A percentile compares a stretch with the other conserved stretches of the same genome.
Conservation (phyloP, 2,113 vertebrate genomes). For the Percina caprodes region DNA sequence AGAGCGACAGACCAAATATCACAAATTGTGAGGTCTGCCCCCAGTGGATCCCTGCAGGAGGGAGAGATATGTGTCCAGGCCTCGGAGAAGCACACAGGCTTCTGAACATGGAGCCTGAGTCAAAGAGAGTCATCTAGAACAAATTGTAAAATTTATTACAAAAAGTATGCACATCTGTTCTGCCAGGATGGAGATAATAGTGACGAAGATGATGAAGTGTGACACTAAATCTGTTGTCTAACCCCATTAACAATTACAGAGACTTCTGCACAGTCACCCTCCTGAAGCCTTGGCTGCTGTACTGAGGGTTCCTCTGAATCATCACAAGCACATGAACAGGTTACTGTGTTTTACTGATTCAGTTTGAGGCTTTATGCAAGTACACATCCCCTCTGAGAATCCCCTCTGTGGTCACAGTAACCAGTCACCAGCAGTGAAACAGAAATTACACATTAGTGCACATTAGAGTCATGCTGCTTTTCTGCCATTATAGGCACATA, state of each 20-base stretch:
- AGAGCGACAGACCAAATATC: neutral
- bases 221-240: neutral
- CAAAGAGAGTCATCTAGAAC: neutral
- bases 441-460: slow-evolving; percentile 58
- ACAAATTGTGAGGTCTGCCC: neutral
- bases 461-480: slow-evolving; percentile 67
- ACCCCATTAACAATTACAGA: neutral
- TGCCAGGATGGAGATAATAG: neutral
- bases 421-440: slow-evolving; percentile 24
- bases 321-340: slow-evolving; percentile 1
- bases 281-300: neutral
- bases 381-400: slow-evolving; percentile 16
- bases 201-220: slow-evolving; percentile 8
- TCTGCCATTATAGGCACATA: slow-evolving; percentile 65
- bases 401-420: slow-evolving; percentile 40
- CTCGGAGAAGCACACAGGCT: neutral
- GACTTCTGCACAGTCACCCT: slow-evolving; percentile 35
- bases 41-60: slow-evolving; percentile 2
- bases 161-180: neutral
- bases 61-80: neutral
- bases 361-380: slow-evolving; percentile 16
- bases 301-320: slow-evolving; percentile 28
- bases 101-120: neutral
- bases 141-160: neutral
- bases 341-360: neutral